Evolutionary conservation across 2,797 vertebrate species (phyloP).

Genomic region (Spatula versicolor): DNA sequence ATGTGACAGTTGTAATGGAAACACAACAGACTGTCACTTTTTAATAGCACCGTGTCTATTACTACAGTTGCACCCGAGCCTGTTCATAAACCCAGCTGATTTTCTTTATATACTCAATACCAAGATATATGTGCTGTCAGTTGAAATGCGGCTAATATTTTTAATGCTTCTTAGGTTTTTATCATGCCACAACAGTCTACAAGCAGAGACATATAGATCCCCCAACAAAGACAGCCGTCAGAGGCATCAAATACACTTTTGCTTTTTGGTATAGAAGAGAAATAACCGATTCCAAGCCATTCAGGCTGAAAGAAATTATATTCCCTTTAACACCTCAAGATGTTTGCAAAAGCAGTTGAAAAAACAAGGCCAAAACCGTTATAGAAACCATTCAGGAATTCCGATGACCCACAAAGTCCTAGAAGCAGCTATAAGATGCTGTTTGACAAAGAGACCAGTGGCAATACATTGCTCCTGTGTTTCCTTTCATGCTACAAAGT

Average conservation of each 20-base stretch:
- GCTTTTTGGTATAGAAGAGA: neutral
- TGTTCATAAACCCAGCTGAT: slow-evolving; percentile 27
- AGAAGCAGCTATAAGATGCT: neutral
- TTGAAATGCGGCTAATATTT: slow-evolving; percentile 2
- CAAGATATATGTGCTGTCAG: slow-evolving; percentile 25
- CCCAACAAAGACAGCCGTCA: neutral
- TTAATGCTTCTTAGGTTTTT: slow-evolving; percentile 15
- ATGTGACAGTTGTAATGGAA: slow-evolving; percentile 22
- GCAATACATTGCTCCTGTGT: neutral
- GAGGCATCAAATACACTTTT: slow-evolving; percentile 21
- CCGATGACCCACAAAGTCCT: neutral
- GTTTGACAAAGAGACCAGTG: neutral
- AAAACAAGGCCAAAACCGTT: neutral
- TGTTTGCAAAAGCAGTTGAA: neutral
- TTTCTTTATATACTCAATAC: slow-evolving; percentile 13
- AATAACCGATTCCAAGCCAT: slow-evolving; percentile 3
- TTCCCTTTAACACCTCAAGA: neutral
- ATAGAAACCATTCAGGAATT: neutral
- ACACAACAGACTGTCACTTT: slow-evolving; percentile 43
- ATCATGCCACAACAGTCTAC: neutral
- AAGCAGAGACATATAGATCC: neutral
- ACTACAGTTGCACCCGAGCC: neutral
- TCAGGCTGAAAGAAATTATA: slow-evolving; percentile 11
- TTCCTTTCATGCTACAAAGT: neutral
- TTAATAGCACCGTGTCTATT: slow-evolving; percentile 15